Evolutionary conservation across 2,797 vertebrate genomes (phyloP).

Genomic region (Decapterus maruadsi): DNA sequence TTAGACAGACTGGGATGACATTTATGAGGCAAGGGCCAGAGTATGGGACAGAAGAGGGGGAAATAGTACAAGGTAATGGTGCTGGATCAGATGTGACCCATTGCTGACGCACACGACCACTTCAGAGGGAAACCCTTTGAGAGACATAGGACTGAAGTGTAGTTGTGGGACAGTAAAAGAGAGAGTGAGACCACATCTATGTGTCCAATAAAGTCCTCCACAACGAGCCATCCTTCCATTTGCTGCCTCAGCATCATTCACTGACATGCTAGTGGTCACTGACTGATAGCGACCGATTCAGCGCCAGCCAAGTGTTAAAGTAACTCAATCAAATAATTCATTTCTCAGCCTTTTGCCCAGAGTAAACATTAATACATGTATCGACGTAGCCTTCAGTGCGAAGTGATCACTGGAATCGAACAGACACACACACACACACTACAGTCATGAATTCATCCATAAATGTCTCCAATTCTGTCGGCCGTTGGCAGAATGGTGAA

Average conservation of each 20-base stretch:
- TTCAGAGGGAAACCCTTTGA: constrained; percentile 34
- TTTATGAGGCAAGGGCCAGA: constrained; percentile 79
- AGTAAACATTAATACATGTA: constrained; percentile 62
- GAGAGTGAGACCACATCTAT: constrained; percentile 16
- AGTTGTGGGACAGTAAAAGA: constrained; percentile 16
- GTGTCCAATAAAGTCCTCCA: constrained; percentile 8
- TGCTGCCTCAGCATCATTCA: constrained; percentile 43
- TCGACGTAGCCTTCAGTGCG: constrained; percentile 58
- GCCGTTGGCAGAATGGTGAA: constrained; percentile 52
- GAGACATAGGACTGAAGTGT: constrained; percentile 40
- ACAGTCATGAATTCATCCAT: constrained; percentile 50
- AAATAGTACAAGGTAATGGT: constrained; percentile 49
- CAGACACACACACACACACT: constrained; percentile 19
- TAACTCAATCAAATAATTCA: constrained; percentile 73
- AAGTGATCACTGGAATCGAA: constrained; percentile 46
- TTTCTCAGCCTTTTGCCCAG: constrained; percentile 58
- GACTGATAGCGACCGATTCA: constrained; percentile 58
- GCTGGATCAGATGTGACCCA: constrained; percentile 62
- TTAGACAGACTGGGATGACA: constrained; percentile 79
- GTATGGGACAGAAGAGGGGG: constrained; percentile 61
- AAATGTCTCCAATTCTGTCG: constrained; percentile 57
- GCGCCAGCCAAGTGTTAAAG: constrained; percentile 62
- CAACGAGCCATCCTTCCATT: constrained; percentile 35
- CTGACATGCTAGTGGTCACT: constrained; percentile 40
- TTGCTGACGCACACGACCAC: constrained; percentile 29